Evolutionary conservation across 2,113 vertebrate genomes (phyloP).

Genomic region (Notarius quadriscutis): DNA sequence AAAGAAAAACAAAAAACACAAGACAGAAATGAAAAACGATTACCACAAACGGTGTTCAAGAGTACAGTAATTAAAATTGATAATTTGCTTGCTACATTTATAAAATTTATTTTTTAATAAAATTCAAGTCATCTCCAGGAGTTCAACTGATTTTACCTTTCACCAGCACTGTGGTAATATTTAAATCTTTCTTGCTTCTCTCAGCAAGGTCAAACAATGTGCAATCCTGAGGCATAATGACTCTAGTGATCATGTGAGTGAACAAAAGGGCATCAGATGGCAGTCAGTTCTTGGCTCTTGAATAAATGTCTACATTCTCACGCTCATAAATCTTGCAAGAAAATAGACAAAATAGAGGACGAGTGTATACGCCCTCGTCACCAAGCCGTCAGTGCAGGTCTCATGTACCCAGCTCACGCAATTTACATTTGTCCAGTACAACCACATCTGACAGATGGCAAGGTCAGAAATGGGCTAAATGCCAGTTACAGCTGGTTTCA

Average conservation of each 20-base stretch:
- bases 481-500: conserved; percentile 62
- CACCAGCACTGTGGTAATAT: background rate
- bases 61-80: background rate
- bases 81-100: background rate
- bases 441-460: conserved; percentile 49
- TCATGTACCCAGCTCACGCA: conserved; percentile 28
- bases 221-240: conserved; percentile 18
- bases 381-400: background rate
- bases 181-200: conserved; percentile 7
- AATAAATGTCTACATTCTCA: conserved; percentile 2
- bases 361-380: background rate
- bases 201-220: conserved; percentile 6
- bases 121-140: background rate
- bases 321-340: conserved; percentile 8
- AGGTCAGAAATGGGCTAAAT: conserved; percentile 66
- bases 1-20: background rate
- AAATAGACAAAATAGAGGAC: background rate
- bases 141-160: conserved; percentile 9
- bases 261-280: conserved; percentile 37
- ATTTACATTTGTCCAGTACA: conserved; percentile 41
- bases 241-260: conserved; percentile 18
- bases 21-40: background rate
- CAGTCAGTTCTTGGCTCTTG: background rate
- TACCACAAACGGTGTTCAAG: background rate
- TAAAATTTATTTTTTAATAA: background rate